phyloP scores from a whole-genome alignment of 2,797 vertebrate species.

The Okamejei kenojei region DNA sequence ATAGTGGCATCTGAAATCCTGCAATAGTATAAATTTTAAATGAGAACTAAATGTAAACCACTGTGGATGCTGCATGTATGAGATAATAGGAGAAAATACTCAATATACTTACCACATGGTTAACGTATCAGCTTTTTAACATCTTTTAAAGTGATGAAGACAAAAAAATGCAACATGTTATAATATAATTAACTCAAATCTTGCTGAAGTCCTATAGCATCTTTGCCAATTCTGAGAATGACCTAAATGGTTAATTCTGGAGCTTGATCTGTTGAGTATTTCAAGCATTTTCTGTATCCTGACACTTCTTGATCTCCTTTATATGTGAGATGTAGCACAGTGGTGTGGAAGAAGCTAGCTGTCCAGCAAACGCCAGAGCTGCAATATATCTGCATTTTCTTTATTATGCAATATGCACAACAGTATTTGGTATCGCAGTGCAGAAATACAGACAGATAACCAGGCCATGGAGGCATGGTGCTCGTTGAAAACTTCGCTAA shows the following conservation, averaged over 20 bases:
- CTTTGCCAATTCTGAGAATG: not conserved
- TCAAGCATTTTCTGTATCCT: too few relatives aligned
- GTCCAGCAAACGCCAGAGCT: not conserved
- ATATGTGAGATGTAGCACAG: not conserved
- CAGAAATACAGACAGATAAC: too few relatives aligned
- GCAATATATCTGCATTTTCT: not conserved
- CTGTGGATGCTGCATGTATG: not conserved
- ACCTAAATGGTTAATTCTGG: not conserved
- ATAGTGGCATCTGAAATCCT: not conserved
- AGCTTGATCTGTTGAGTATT: too few relatives aligned
- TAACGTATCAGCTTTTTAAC: not conserved
- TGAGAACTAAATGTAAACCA: not conserved
- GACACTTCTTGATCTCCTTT: not conserved
- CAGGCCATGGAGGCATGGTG: too few relatives aligned
- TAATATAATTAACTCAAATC: too few relatives aligned
- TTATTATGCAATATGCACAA: not conserved
- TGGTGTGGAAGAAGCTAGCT: not conserved
- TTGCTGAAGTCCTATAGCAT: not conserved
- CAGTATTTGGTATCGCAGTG: too few relatives aligned
- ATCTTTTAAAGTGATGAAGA: too few relatives aligned
- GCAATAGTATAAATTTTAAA: not conserved
- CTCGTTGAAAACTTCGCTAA: too few relatives aligned
- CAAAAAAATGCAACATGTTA: too few relatives aligned
- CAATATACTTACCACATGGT: not conserved
- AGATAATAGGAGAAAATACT: not conserved